phyloP scores from a whole-genome alignment of 2,797 vertebrate species.

The Danionella dracula region DNA sequence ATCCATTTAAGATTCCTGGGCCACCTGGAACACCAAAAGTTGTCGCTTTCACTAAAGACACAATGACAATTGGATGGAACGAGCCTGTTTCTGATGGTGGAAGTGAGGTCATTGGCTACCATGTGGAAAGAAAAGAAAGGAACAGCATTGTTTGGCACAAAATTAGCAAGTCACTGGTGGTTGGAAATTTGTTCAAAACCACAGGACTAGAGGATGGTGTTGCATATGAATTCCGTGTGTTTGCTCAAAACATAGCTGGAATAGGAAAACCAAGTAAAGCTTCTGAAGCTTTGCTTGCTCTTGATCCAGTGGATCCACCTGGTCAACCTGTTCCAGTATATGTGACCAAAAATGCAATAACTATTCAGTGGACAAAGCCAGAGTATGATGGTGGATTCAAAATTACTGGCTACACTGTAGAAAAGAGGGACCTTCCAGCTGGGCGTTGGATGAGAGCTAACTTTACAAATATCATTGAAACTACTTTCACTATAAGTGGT shows the following conservation, averaged over 20 bases:
- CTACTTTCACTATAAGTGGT: slow-evolving; percentile 91
- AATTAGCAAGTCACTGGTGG: slow-evolving; percentile 82
- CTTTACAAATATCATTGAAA: slow-evolving; percentile 95
- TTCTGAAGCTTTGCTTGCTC: slow-evolving; percentile 86
- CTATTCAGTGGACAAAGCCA: slow-evolving; percentile 92
- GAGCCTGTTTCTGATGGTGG: slow-evolving; percentile 94
- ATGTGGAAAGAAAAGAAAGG: slow-evolving; percentile 94
- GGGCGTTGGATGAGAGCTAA: slow-evolving; percentile 96
- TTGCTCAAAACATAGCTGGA: slow-evolving; percentile 94
- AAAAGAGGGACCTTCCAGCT: slow-evolving; percentile 88
- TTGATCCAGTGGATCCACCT: slow-evolving; percentile 95
- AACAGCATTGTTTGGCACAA: slow-evolving; percentile 91
- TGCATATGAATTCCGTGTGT: slow-evolving; percentile 95
- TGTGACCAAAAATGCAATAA: slow-evolving; percentile 87
- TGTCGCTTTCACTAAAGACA: slow-evolving; percentile 88
- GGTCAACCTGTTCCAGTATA: slow-evolving; percentile 85
- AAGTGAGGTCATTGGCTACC: slow-evolving; percentile 92
- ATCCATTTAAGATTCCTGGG: slow-evolving; percentile 95
- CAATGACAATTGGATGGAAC: slow-evolving; percentile 94
- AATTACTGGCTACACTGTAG: slow-evolving; percentile 93
- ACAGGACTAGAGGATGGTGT: slow-evolving; percentile 86
- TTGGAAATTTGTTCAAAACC: slow-evolving; percentile 92
- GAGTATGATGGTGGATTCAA: slow-evolving; percentile 98
- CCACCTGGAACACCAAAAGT: slow-evolving; percentile 93
- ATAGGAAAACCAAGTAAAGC: slow-evolving; percentile 95